Base-by-base conservation (phyloP, 2,888 invertebrate species). In the Synanthedon andrenaeformis region DNA sequence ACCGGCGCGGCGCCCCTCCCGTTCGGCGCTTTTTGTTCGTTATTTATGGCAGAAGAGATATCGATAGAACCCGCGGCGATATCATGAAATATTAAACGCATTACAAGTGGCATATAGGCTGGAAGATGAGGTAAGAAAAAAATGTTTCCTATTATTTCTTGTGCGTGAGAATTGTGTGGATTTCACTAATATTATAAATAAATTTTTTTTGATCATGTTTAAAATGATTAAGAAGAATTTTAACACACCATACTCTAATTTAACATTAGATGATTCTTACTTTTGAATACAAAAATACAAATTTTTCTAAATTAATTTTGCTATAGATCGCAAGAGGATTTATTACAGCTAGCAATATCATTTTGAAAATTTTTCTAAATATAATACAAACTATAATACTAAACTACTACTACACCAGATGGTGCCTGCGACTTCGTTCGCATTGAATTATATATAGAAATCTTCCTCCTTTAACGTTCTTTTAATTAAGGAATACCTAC, bases 81-180 rank as follows among this genome's bases (percentile, higher is more conserved):
- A 81, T 79, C 85, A 82, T 87, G 86, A 86, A 87, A 87, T 86
- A 87, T 86, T 86, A 87, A 87, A 86, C 80, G 80, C 85, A 84
- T 86, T 86, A 85, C 84, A 83, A 86, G 80, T 83, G 82, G 82
- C 82, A 82, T 83, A 82, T 82, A 82, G 82, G 74, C 78, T 72
- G 77, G 72, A 80, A 78, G 77, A 84, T 82, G 84, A 83, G 82
- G 82, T 80, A 76, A 80, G 78, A 84, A 83, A 79, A 84, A 84
- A 79, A 70, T 69, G 70, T 73, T 67, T 65, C 65, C 74, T 75
- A 78, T 78, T 77, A 79, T 80, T 80, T 69, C 63, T 64, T 69
- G 64, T 52, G 53, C 55, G 66, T 58, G 41, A 61, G 68, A 58
- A 62, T 65, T 55, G 57, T 62, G 54, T 68, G 72, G 79, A 78